phyloP scores from a whole-genome alignment of 1,140 invertebrate species.

The Nilaparvata lugens region DNA sequence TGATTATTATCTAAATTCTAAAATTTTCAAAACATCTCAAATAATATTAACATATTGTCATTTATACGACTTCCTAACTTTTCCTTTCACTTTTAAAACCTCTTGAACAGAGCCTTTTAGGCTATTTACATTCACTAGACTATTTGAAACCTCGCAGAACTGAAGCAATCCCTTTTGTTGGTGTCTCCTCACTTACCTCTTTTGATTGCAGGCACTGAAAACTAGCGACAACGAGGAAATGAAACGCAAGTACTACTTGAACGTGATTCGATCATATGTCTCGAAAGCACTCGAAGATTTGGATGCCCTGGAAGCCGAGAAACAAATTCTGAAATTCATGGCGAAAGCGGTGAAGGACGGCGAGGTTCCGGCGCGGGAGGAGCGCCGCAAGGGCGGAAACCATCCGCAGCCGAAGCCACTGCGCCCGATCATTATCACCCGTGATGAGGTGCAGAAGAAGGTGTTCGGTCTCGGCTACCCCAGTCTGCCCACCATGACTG shows the following conservation, averaged over 20 bases:
- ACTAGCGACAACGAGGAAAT: constrained; percentile 67
- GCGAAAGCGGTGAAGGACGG: constrained; percentile 38
- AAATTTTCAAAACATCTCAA: too few relatives aligned
- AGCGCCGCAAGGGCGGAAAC: constrained; percentile 19
- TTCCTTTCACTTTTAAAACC: too few relatives aligned
- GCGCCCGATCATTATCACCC: constrained; percentile 90
- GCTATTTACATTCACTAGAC: too few relatives aligned
- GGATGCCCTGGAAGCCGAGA: constrained; percentile 58
- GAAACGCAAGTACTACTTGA: constrained; percentile 73
- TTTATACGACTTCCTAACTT: too few relatives aligned
- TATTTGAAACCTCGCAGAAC: too few relatives aligned
- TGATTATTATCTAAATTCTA: too few relatives aligned
- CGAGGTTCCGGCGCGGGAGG: constrained; percentile 14
- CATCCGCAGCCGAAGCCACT: constrained; percentile 40
- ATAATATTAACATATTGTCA: too few relatives aligned
- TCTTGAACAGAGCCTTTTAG: too few relatives aligned
- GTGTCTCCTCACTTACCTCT: too few relatives aligned
- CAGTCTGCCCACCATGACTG: constrained; percentile 78
- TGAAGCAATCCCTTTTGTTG: too few relatives aligned
- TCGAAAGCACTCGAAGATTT: constrained; percentile 70
- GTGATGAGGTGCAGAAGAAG: constrained; percentile 79
- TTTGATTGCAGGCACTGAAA: constrained; percentile 32
- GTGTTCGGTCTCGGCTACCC: constrained; percentile 94
- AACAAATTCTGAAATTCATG: constrained; percentile 63
- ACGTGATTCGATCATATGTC: constrained; percentile 64